A percentile compares a stretch with the other conserved stretches of the same genome.
Conservation (phyloP, 2,113 vertebrate species). For the Agelaius phoeniceus region DNA sequence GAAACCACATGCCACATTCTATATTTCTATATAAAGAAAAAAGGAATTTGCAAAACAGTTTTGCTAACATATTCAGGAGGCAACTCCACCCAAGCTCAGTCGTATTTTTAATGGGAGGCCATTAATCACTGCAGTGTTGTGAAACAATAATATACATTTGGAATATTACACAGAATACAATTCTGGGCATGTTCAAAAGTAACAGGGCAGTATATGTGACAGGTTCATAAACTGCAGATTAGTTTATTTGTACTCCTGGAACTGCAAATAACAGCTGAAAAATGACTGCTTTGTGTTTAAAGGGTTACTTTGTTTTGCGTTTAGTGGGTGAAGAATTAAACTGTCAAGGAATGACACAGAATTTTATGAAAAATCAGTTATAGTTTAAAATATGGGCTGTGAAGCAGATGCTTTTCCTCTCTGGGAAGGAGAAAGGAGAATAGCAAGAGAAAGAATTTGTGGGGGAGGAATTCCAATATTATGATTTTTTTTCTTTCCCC, state of each 20-base stretch:
- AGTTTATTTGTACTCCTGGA: not conserved
- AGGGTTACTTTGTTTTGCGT: not conserved
- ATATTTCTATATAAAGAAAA: slow-evolving; percentile 40
- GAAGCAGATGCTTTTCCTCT: not conserved
- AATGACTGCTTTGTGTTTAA: not conserved
- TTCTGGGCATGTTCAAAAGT: not conserved
- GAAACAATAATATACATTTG: not conserved
- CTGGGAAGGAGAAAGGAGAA: not conserved
- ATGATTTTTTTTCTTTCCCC: not conserved
- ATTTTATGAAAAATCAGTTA: not conserved
- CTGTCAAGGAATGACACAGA: not conserved
- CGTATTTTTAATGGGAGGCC: not conserved
- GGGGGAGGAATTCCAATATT: not conserved
- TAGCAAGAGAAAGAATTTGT: not conserved
- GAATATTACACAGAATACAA: not conserved
- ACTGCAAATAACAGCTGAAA: slow-evolving; percentile 3
- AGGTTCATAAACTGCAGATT: not conserved
- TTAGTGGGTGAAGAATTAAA: not conserved
- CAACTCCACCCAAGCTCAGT: slow-evolving; percentile 16
- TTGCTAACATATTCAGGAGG: slow-evolving; percentile 27
- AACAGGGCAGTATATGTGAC: not conserved
- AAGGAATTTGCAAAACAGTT: slow-evolving; percentile 40
- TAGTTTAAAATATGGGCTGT: not conserved
- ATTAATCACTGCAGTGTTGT: not conserved
- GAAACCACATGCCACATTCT: slow-evolving; percentile 45